Base-by-base conservation (phyloP, 2,888 invertebrate genomes). In the Athrips mouffetella region DNA sequence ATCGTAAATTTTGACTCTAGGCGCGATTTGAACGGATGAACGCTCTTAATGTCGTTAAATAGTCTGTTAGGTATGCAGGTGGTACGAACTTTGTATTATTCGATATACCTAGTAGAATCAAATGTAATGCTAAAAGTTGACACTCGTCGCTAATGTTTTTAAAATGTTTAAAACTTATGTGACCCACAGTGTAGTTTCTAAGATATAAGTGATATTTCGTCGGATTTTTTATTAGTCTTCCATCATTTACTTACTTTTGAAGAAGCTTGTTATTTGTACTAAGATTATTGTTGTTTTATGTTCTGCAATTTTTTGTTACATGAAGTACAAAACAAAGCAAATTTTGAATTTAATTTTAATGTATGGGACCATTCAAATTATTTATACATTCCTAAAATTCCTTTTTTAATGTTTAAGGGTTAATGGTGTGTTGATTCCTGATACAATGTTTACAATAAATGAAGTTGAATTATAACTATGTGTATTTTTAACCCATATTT, bases 331-430 rank as follows among this genome's bases (percentile, higher is more conserved):
- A 21, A 37, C 37, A 37, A 37, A 37, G 21, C 11, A n/a, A 8
- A 18, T 10, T 5, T 37, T n/a, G n/a, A 18, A 37, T 11, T 37
- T 11, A 18, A 18, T 18, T n/a, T 15, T 35, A n/a, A 15, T 35
- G 16, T n/a, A 27, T 25, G 50, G 52, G 51, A 49, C 45, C 52
- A 52, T 37, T 45, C 33, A 46, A 42, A 40, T 27, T 46, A 50
- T 54, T 52, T 47, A 47, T 50, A 27, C 16, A 46, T 39, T 42
- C 23, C 30, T 44, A 21, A 48, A 29, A 48, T 15, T 29, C 16
- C 18, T 42, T 11, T 48, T 21, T 49, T 45, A 30, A 13, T 39
- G 33, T 11, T 31, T 35, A 45, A 16, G 25, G 35, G 25, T 45
- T 45, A 20, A 35, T 15, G 27, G 29, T 16, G 29, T 41, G 27